Percentiles rank a stretch among this genome's conserved stretches.
Evolutionary conservation across 2,888 invertebrate species (phyloP).

Genomic region (Cephus spinipes): DNA sequence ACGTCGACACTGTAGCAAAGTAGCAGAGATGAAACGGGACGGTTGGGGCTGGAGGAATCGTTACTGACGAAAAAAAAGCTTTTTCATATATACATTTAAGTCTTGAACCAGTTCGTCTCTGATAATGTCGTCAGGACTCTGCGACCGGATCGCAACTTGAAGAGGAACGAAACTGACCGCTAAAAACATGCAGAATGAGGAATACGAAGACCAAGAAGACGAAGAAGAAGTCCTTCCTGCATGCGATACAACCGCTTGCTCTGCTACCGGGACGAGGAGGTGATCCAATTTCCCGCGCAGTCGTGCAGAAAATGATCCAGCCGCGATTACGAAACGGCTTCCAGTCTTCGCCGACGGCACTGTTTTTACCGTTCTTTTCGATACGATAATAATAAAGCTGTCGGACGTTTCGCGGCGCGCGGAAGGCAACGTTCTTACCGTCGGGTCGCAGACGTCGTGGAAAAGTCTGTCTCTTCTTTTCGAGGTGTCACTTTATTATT

Average conservation of each 20-base stretch:
- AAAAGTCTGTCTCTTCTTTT: conserved; percentile 20
- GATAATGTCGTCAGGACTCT: neutral
- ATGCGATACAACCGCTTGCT: conserved; percentile 43
- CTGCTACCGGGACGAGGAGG: conserved; percentile 40
- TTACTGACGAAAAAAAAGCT: neutral
- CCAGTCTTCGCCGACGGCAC: conserved; percentile 57
- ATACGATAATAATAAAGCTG: conserved; percentile 42
- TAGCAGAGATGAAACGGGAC: neutral
- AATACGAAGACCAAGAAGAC: conserved; percentile 20
- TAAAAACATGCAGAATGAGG: conserved; percentile 17
- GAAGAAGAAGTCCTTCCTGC: conserved; percentile 47
- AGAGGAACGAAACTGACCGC: conserved; percentile 16
- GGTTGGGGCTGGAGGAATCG: neutral
- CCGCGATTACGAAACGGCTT: conserved; percentile 65
- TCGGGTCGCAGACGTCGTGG: conserved; percentile 27
- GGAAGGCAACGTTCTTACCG: conserved; percentile 27
- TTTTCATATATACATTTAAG: neutral
- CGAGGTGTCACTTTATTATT: neutral
- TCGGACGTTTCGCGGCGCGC: conserved; percentile 41
- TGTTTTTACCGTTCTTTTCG: conserved; percentile 17
- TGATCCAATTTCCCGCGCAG: conserved; percentile 66
- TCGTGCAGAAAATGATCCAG: conserved; percentile 66
- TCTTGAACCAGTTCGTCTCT: neutral
- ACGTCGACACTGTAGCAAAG: neutral
- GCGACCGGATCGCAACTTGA: neutral